Evolutionary conservation across 1,140 invertebrate species (phyloP).

Genomic region (Phortica variegata): DNA sequence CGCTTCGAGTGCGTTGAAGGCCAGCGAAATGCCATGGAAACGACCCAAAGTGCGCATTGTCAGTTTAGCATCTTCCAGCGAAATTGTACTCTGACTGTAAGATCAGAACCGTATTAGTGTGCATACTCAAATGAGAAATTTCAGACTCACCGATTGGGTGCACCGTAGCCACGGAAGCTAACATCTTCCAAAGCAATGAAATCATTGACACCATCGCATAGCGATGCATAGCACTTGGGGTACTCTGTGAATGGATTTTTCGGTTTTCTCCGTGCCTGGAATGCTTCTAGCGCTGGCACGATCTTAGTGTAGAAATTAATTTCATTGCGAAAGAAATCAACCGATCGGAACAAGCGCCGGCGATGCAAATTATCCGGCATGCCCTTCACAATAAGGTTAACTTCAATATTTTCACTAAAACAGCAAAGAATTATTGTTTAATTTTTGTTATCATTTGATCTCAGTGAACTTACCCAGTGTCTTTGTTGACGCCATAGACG

Average conservation of each 20-base stretch:
- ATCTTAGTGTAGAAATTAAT: conserved; percentile 67
- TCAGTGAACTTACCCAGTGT: conserved; percentile 33
- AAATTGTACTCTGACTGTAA: conserved; percentile 37
- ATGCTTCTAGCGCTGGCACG: conserved; percentile 59
- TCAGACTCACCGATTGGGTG: conserved; percentile 39
- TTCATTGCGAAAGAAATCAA: conserved; percentile 71
- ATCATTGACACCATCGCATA: conserved; percentile 66
- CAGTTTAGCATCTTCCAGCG: conserved; percentile 43
- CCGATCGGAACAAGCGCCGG: conserved; percentile 65
- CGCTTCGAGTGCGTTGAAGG: conserved; percentile 65
- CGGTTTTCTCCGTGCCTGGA: conserved; percentile 57
- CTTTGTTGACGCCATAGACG: conserved; percentile 57
- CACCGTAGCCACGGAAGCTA: conserved; percentile 58
- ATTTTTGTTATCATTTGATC: conserved; percentile 1
- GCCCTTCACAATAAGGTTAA: conserved; percentile 63
- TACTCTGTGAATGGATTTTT: conserved; percentile 60
- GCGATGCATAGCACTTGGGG: conserved; percentile 60
- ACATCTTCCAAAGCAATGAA: conserved; percentile 69
- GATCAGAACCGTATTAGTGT: conserved; percentile 1
- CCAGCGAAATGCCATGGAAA: conserved; percentile 70
- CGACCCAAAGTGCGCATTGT: conserved; percentile 65
- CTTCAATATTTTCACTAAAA: conserved; percentile 16
- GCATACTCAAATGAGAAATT: conserved; percentile 12
- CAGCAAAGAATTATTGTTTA: too few relatives aligned
- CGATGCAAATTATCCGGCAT: conserved; percentile 65